These are phyloP conservation scores for Eptesicus fuscus DNA, from an alignment of 2,113 vertebrate genomes.

Conservation along the genomic window DNA sequence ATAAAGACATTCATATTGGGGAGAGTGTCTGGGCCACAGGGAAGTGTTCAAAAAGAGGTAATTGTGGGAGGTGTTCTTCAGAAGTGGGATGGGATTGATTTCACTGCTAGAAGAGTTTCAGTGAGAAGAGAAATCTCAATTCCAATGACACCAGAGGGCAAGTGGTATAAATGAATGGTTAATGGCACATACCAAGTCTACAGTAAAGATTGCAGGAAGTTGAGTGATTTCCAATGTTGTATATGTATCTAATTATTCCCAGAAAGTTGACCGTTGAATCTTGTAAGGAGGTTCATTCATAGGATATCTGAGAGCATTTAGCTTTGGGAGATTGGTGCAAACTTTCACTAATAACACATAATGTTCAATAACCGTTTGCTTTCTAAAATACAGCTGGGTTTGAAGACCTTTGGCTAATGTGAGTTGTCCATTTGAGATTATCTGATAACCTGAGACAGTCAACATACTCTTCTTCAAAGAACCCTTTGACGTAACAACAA, in stretches of 20 bases:
- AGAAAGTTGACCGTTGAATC: neutral
- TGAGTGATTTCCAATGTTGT: neutral
- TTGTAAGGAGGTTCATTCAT: neutral
- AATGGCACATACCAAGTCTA: too few relatives aligned
- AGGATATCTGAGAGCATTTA: neutral
- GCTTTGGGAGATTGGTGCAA: neutral
- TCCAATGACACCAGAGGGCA: neutral
- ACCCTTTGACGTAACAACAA: neutral
- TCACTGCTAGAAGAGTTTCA: neutral
- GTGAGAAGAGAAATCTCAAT: neutral
- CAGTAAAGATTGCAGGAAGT: neutral
- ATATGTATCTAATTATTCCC: neutral
- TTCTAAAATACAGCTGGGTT: conserved; percentile 11
- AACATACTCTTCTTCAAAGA: neutral
- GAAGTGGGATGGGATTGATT: neutral
- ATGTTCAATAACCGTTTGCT: neutral
- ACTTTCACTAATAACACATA: neutral
- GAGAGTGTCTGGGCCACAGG: neutral
- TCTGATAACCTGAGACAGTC: neutral
- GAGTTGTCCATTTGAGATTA: neutral
- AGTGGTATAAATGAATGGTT: too few relatives aligned
- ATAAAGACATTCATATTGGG: neutral
- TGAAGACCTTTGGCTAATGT: neutral
- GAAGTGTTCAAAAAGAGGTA: neutral
- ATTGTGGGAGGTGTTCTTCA: neutral